Base-by-base conservation (phyloP, 2,888 invertebrate species). In the Dryadula phaetusa region DNA sequence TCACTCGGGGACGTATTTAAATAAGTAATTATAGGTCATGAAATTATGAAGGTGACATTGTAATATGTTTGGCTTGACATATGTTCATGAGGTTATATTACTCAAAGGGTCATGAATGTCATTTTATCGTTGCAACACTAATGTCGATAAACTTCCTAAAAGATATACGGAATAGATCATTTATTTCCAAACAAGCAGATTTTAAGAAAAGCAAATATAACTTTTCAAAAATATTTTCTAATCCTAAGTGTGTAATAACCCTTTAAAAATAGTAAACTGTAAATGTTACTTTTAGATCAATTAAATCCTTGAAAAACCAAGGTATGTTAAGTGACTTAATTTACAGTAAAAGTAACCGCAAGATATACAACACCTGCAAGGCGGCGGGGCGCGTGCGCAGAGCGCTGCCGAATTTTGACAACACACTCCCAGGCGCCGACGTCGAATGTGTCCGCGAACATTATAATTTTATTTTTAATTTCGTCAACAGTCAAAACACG, bases 391-490 rank as follows among this genome's bases (percentile, higher is more conserved):
- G 72, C 74, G 76, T 73, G 77, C 75, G 75, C 73, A 56, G 34
- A 58, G 64, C 67, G 77, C 79, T 75, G 79, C 78, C 77, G 78
- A 79, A 78, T 78, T 80, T 79, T 71, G 75, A 75, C 69, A 72
- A 72, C 74, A 67, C 62, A 70, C 73, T 71, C 61, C 64, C 67
- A 53, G 66, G 71, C 72, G 71, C 70, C 71, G 70, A 61, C 61
- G 67, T 67, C 74, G 73, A 72, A 71, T 70, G 71, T 69, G 72
- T 75, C 69, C 72, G 72, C 67, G 66, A 70, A 70, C 72, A 73
- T 74, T 69, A 72, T 70, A 67, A 75, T 72, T 75, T 73, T 75
- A n/a, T 74, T 74, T 72, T 62, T 70, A 71, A 64, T 63, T 63
- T 67, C 69, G 56, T 70, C 62, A 70, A 67, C 66, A 68, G 52